Evolutionary conservation across 1,140 invertebrate species (phyloP).

Genomic region (Bombus haemorrhoidalis): DNA sequence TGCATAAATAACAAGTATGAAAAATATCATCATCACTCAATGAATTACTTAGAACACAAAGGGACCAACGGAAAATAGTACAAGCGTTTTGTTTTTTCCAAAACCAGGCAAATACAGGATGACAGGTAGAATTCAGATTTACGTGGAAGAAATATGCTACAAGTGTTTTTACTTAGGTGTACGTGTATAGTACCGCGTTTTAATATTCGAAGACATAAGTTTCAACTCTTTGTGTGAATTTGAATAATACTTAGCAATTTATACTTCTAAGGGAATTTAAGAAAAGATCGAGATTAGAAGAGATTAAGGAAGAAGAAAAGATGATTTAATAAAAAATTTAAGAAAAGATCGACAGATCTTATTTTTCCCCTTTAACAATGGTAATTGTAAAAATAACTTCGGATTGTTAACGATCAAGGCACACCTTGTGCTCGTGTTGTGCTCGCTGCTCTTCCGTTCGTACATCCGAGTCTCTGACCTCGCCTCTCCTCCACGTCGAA

Average conservation of each 20-base stretch:
- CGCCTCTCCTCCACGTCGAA: slow-evolving; percentile 5
- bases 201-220: too few species aligned
- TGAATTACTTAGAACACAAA: too few species aligned
- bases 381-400: not conserved
- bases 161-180: too few species aligned
- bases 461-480: not conserved
- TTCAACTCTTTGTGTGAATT: not conserved
- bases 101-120: too few species aligned
- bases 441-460: not conserved
- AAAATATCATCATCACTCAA: not conserved
- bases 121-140: too few species aligned
- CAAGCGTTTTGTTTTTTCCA: not conserved
- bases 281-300: too few species aligned
- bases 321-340: too few species aligned
- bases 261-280: too few species aligned
- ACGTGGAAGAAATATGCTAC: too few species aligned
- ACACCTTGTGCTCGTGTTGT: slow-evolving; percentile 12
- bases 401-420: not conserved
- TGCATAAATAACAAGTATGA: not conserved
- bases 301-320: too few species aligned
- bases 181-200: too few species aligned
- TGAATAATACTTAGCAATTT: not conserved
- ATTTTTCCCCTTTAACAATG: not conserved
- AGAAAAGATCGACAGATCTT: not conserved
- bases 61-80: not conserved